Evolutionary conservation across 1,140 invertebrate species (phyloP), one percentile per base, ranked within the genome.

Genomic region (Drosophila pectinifera): DNA sequence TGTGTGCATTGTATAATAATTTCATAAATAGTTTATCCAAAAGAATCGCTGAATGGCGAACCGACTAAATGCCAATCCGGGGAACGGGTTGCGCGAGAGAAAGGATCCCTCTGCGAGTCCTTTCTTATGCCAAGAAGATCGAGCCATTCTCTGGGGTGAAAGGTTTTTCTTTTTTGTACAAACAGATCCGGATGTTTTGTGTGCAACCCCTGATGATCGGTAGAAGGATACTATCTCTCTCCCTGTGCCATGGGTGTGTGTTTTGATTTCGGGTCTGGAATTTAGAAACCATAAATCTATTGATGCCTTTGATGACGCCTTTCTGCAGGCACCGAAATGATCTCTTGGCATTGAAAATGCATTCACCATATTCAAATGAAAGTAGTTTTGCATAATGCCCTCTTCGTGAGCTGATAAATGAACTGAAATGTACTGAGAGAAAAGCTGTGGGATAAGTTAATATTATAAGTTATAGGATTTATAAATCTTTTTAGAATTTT

Each of bases 201-300:
- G 51, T 65, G 51, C 83, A 75, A 88, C 84, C 84, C 73, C 84
- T 77, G 41, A 58, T 34, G 46, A 43, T 41, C 61, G 34, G 24
- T 31, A 31, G 28, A 2, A 22, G 22, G 28, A 31, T 31, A 70
- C 28, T 51, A 51, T 70, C 59, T 68, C n/a, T 34, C 54, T 42
- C 38, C 45, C 45, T 43, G 39, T 5, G n/a, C 22, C 26, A 26
- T 56, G 38, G 38, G 22, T 84, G 70, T 84, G 82, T 88, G 84
- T 89, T 88, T 88, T 89, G 84, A 89, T 89, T 89, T 80, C 73
- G 61, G 64, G 73, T 70, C 73, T 77, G 45, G 73, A 88, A 80
- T 88, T 88, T 88, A 84, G 84, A 89, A 89, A 89, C 84, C 80
- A 84, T 89, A 89, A 89, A 89, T 89, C 85, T 89, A 89, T 89